Conservation (phyloP, 2,888 invertebrate species). For the Peribatodes rhomboidaria region DNA sequence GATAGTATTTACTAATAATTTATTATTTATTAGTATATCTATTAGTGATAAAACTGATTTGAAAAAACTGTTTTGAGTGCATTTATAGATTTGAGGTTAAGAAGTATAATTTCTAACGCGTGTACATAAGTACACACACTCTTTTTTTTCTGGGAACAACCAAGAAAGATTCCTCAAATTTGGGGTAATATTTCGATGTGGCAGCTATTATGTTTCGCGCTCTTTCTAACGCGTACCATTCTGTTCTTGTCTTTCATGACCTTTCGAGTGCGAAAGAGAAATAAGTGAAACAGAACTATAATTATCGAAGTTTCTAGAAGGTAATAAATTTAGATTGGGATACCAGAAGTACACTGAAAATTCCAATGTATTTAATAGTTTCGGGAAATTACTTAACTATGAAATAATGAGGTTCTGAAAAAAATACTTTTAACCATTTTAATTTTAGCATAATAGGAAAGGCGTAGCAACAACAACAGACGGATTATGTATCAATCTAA, state of each 20-base stretch:
- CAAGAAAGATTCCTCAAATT: slow-evolving; percentile 18
- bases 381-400: not conserved
- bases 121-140: too few relatives aligned
- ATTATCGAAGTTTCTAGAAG: slow-evolving; percentile 39
- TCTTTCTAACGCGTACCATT: slow-evolving; percentile 45
- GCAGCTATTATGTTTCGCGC: slow-evolving; percentile 43
- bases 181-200: slow-evolving; percentile 46
- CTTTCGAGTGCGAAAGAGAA: slow-evolving; percentile 27
- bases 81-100: too few relatives aligned
- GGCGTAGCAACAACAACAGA: too few relatives aligned
- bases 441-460: too few relatives aligned
- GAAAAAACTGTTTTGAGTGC: too few relatives aligned
- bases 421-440: not conserved
- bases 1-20: too few relatives aligned
- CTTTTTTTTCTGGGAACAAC: too few relatives aligned
- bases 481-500: too few relatives aligned
- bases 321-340: slow-evolving; percentile 32
- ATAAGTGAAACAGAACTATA: not conserved
- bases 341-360: slow-evolving; percentile 32
- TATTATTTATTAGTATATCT: too few relatives aligned
- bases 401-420: not conserved
- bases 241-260: slow-evolving; percentile 47
- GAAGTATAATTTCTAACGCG: too few relatives aligned
- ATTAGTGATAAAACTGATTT: too few relatives aligned
- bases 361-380: not conserved